Conservation (phyloP, 2,113 vertebrate genomes). For the Dipodomys stephensi region DNA sequence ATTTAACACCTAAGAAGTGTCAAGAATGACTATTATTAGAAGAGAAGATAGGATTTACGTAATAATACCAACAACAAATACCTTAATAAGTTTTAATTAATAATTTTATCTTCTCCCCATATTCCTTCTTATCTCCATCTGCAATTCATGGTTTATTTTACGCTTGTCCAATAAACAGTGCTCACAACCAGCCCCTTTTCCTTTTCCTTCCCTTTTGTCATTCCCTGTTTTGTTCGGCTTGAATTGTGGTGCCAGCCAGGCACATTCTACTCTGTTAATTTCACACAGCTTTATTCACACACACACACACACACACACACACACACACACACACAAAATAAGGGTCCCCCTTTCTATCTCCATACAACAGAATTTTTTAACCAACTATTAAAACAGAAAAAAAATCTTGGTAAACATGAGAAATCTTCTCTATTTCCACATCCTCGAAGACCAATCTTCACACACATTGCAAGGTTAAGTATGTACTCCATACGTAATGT, state of each 20-base stretch:
- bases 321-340: background rate
- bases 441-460: background rate
- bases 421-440: background rate
- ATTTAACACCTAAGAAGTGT: background rate
- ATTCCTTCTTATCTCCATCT: background rate
- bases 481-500: background rate
- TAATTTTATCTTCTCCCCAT: conserved; percentile 12
- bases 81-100: background rate
- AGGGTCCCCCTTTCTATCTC: background rate
- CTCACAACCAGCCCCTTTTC: background rate
- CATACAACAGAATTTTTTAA: background rate
- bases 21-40: conserved; percentile 9
- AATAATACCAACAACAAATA: conserved; percentile 33
- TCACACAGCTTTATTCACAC: background rate
- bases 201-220: background rate
- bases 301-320: too few relatives aligned
- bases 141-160: background rate
- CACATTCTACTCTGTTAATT: background rate
- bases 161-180: background rate
- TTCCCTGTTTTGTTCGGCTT: background rate
- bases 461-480: background rate
- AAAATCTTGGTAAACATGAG: background rate
- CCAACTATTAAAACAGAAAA: background rate
- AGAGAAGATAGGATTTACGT: background rate
- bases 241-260: background rate